phyloP scores from a whole-genome alignment of 2,797 vertebrate species.

The Setipinna tenuifilis region DNA sequence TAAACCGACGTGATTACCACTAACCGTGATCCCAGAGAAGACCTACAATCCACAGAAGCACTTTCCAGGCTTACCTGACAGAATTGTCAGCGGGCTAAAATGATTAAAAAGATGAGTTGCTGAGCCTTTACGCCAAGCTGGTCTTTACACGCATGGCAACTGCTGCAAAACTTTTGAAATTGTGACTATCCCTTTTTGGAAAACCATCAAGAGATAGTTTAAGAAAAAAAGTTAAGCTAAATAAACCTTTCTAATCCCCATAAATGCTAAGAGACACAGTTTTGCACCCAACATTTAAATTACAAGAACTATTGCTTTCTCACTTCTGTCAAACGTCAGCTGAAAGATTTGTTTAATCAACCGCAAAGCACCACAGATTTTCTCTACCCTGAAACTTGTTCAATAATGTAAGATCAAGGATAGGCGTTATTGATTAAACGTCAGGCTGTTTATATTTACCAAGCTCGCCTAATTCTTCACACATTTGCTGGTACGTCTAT shows the following conservation, averaged over 20 bases:
- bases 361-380: conserved; percentile 30
- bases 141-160: too few relatives aligned
- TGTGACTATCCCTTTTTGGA: too few relatives aligned
- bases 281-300: too few relatives aligned
- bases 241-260: too few relatives aligned
- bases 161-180: too few relatives aligned
- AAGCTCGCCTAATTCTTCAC: neutral
- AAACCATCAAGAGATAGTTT: too few relatives aligned
- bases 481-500: neutral
- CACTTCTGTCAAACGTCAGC: neutral
- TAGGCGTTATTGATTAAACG: conserved; percentile 46
- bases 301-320: neutral
- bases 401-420: conserved; percentile 37
- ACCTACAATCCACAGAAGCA: neutral
- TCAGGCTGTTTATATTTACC: conserved; percentile 31
- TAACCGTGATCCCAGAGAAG: neutral
- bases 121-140: too few relatives aligned
- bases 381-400: conserved; percentile 37
- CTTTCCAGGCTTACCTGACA: too few relatives aligned
- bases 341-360: conserved; percentile 4
- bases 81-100: too few relatives aligned
- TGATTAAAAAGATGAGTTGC: too few relatives aligned
- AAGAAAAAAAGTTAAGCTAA: too few relatives aligned
- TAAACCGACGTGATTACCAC: neutral
- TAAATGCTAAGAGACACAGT: too few relatives aligned